A percentile compares a stretch with the other conserved stretches of the same genome.
Evolutionary conservation across 2,113 vertebrate genomes (phyloP).

Genomic region (Bufo bufo): DNA sequence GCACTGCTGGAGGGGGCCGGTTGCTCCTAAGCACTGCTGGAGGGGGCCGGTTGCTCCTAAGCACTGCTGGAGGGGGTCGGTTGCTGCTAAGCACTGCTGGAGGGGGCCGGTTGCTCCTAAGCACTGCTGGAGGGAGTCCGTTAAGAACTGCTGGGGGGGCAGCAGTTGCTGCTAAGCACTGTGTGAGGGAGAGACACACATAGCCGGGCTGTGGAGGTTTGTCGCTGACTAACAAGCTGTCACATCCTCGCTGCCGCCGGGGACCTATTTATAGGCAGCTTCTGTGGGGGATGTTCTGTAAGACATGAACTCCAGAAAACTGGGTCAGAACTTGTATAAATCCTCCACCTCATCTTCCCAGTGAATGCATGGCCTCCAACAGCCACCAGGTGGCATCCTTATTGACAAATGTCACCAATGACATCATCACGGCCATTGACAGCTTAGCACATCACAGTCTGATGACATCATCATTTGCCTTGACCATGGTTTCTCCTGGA

Average conservation of each 20-base stretch:
- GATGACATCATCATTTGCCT: too few species aligned
- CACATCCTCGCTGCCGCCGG: background rate
- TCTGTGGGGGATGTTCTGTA: background rate
- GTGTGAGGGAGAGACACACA: background rate
- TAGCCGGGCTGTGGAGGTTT: background rate
- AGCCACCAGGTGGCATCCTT: too few species aligned
- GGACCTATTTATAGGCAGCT: background rate
- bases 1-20: too few species aligned
- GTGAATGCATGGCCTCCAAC: background rate
- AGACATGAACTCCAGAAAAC: background rate
- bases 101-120: background rate
- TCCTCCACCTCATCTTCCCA: background rate
- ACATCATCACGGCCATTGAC: too few species aligned
- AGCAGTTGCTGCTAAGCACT: background rate
- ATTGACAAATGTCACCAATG: too few species aligned
- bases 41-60: too few species aligned
- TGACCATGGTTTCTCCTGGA: too few species aligned
- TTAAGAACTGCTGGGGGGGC: too few species aligned
- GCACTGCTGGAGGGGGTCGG: too few species aligned
- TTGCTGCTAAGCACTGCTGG: background rate
- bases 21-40: too few species aligned
- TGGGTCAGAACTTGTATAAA: background rate
- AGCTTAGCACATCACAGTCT: too few species aligned
- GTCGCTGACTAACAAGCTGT: conserved; percentile 9
- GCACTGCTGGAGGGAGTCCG: too few species aligned